A percentile compares a stretch with the other conserved stretches of the same genome.
phyloP scores from a whole-genome alignment of 2,113 vertebrate genomes.

The Mystacornis crossleyi region DNA sequence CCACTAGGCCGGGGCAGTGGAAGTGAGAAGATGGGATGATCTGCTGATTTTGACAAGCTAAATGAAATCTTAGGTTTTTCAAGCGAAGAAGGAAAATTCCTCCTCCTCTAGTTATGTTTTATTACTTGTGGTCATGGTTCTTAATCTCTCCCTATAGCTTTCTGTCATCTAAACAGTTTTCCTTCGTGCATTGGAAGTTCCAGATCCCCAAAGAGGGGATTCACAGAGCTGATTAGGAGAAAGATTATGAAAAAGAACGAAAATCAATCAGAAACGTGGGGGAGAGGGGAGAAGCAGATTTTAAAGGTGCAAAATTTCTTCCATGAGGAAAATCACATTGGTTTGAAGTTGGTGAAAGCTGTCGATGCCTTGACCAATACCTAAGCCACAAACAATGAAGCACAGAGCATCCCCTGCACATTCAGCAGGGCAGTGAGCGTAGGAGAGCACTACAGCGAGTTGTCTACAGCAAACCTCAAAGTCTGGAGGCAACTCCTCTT shows the following conservation, averaged over 20 bases:
- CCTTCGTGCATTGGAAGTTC: background rate
- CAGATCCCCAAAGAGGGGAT: background rate
- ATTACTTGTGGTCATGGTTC: background rate
- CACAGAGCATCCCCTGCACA: background rate
- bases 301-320: background rate
- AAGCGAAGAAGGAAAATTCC: background rate
- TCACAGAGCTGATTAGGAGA: background rate
- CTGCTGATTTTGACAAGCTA: background rate
- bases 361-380: background rate
- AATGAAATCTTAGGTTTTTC: background rate
- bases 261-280: background rate
- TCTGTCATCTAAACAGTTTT: background rate
- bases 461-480: background rate
- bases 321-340: background rate
- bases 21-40: background rate
- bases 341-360: background rate
- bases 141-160: background rate
- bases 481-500: background rate
- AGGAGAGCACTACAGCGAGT: background rate
- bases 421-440: background rate
- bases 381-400: background rate
- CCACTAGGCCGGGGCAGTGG: background rate
- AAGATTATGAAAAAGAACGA: background rate
- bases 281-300: background rate
- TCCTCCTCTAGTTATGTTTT: background rate